phyloP scores from a whole-genome alignment of 2,113 vertebrate genomes.

The Calypte anna region DNA sequence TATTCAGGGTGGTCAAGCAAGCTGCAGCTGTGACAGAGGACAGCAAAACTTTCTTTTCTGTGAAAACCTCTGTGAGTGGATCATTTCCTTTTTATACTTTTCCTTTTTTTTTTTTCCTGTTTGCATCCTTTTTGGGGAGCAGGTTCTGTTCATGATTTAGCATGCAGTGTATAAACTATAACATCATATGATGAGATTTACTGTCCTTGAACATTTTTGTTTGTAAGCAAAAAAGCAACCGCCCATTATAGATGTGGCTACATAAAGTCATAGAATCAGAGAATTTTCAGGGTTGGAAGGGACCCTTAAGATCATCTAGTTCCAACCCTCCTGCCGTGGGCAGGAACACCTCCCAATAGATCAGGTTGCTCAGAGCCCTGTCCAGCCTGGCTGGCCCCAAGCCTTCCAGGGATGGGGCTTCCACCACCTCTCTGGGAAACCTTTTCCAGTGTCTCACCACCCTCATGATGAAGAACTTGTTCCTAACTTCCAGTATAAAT shows the following conservation, averaged over 20 bases:
- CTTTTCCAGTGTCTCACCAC: no score
- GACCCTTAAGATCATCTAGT: no score
- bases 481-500: no score
- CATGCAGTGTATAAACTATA: not conserved
- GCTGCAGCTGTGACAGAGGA: not conserved
- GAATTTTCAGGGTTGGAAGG: no score
- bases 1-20: not conserved
- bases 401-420: no score
- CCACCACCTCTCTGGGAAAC: no score
- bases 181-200: not conserved
- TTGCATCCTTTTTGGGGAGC: not conserved
- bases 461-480: no score
- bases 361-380: no score
- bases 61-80: not conserved
- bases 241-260: not conserved
- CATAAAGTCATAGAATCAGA: not conserved
- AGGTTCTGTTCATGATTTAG: not conserved
- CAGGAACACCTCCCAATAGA: no score
- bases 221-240: not conserved
- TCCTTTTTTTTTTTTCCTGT: not conserved
- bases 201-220: not conserved
- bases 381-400: no score
- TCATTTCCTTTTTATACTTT: not conserved
- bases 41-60: not conserved
- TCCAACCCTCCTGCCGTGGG: no score